Evolutionary conservation across 2,888 invertebrate genomes (phyloP), one percentile per base, ranked within the genome.

Genomic region (Stenotaenia linearis): DNA sequence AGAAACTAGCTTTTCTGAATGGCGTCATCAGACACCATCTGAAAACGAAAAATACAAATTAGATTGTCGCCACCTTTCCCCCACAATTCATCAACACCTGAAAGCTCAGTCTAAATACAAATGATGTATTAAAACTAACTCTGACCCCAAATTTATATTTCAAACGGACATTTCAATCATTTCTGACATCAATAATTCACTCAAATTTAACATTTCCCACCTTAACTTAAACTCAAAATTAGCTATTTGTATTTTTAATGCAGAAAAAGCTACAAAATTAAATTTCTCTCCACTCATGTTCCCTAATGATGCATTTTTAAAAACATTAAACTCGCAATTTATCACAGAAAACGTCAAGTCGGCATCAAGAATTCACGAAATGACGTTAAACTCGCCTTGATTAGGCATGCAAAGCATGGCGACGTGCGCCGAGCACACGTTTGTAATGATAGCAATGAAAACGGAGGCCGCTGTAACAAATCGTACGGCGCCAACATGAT

Each of bases 371-470:
- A 69, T 69, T 69, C 69, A 69, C 25, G 69, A 69, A 69, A 69
- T 69, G 69, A 69, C 69, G 69, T 23, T 28, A 69, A 69, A 10
- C 69, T 25, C 69, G 69, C 25, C 69, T 10, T 69, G 69, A 69
- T 69, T 69, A 69, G n/a, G 28, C 28, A 69, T 69, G 69, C 69
- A 69, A 69, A n/a, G 69, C 69, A 69, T 69, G 69, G 69, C 23
- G 69, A 69, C 69, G 69, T 69, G 69, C 69, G 69, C 69, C 69
- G 69, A 69, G 69, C 69, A 69, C 69, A 69, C 69, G 69, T 69
- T 69, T 69, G 69, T 69, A 69, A 69, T 69, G 69, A 69, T 69
- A 69, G 69, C 69, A 69, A 69, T 69, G 69, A 69, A 69, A 69
- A 69, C 69, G 69, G 69, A 69, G 69, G 69, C 69, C 69, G 69